Evolutionary conservation across 2,113 vertebrate genomes (phyloP).

Genomic region (Xenopus laevis): DNA sequence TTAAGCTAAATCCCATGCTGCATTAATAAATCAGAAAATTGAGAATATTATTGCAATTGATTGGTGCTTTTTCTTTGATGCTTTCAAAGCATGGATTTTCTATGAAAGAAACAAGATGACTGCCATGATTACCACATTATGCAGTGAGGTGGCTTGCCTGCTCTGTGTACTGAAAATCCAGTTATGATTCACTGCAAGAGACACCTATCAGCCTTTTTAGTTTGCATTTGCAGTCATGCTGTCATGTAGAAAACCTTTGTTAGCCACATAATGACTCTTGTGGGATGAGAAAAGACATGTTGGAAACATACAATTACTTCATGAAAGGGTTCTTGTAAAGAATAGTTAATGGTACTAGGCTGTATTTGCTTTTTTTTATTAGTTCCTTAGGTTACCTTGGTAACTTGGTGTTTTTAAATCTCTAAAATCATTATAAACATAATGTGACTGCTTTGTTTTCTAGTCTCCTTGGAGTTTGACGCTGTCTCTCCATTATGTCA

Average conservation of each 20-base stretch:
- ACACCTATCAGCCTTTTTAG: conserved; percentile 25
- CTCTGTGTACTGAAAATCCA: conserved; percentile 20
- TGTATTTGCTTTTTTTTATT: conserved; percentile 28
- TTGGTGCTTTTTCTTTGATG: neutral
- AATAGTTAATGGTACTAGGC: conserved; percentile 31
- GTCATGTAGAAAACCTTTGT: conserved; percentile 32
- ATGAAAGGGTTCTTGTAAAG: conserved; percentile 34
- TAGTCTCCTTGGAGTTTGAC: neutral
- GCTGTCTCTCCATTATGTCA: neutral
- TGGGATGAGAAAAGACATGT: conserved; percentile 32
- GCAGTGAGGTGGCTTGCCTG: neutral
- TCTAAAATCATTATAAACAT: conserved; percentile 8
- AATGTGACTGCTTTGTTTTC: neutral
- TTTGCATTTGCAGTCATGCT: conserved; percentile 28
- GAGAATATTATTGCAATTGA: neutral
- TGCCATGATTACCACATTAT: conserved; percentile 14
- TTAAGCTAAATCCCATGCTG: neutral
- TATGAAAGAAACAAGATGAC: too few relatives aligned
- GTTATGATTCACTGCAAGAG: conserved; percentile 21
- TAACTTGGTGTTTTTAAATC: conserved; percentile 16
- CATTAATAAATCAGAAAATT: neutral
- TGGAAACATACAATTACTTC: conserved; percentile 39
- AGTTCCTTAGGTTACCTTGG: conserved; percentile 19
- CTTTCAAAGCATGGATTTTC: neutral
- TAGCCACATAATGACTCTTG: conserved; percentile 37